phyloP scores from a whole-genome alignment of 2,888 invertebrate species.

The Ormyrus labotus region DNA sequence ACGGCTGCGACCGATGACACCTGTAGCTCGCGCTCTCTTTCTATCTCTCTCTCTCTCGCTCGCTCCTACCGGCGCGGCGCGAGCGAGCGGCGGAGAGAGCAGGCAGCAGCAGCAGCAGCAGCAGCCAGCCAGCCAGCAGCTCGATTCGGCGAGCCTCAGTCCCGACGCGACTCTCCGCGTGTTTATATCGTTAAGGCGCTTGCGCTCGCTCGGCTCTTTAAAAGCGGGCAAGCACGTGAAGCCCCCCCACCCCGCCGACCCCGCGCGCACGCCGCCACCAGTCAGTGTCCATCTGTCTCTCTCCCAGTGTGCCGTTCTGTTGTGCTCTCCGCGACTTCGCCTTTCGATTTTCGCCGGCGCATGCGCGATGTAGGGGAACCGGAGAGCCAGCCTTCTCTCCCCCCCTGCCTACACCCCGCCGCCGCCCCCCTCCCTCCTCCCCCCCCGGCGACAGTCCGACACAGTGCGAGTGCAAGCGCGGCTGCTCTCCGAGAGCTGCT shows the following conservation, averaged over 20 bases:
- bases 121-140: slow-evolving; percentile 14
- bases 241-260: neutral
- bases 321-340: neutral
- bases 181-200: slow-evolving; percentile 55
- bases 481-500: neutral
- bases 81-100: neutral
- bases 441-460: neutral
- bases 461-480: too few relatives aligned
- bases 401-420: neutral
- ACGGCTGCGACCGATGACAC: slow-evolving; percentile 46
- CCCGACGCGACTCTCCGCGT: slow-evolving; percentile 73
- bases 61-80: slow-evolving; percentile 6
- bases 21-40: slow-evolving; percentile 44
- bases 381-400: neutral
- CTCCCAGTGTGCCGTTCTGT: neutral
- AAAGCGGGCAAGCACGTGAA: neutral
- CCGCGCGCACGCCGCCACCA: neutral
- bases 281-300: too few relatives aligned
- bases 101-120: neutral
- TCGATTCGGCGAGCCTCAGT: slow-evolving; percentile 61
- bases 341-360: neutral
- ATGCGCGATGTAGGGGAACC: neutral
- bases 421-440: neutral
- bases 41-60: neutral
- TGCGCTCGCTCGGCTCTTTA: too few relatives aligned